Evolutionary conservation across 2,113 vertebrate species (phyloP).

Genomic region (Anguilla japonica): DNA sequence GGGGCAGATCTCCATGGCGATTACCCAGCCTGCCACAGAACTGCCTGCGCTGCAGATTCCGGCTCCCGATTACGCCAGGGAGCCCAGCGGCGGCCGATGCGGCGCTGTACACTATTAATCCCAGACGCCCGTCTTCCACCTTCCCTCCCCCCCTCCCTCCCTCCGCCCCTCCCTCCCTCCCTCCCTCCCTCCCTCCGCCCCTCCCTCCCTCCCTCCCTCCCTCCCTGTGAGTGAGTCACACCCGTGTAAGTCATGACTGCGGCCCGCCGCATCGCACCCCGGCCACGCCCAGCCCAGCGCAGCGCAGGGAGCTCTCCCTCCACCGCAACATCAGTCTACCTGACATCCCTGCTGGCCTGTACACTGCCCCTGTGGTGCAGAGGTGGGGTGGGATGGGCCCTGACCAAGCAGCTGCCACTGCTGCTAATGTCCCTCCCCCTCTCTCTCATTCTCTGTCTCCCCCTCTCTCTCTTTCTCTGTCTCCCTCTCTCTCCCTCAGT

Average conservation of each 20-base stretch:
- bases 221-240: conserved; percentile 15
- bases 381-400: not conserved
- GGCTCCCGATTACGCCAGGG: not conserved
- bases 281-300: not conserved
- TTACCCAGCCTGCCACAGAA: not conserved
- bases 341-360: not conserved
- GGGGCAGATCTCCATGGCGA: not conserved
- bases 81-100: not conserved
- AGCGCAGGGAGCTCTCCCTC: not conserved
- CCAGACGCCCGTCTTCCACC: not conserved
- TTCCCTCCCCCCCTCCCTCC: too few species aligned
- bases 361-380: not conserved
- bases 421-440: not conserved
- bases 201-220: conserved; percentile 3
- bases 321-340: not conserved
- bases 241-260: not conserved
- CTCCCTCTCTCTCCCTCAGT: too few species aligned
- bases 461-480: too few species aligned
- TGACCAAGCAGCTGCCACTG: not conserved
- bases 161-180: not conserved
- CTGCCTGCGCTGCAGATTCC: not conserved
- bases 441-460: not conserved
- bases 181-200: too few species aligned
- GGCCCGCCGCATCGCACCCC: not conserved
- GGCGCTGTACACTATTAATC: not conserved